Conservation (phyloP, 1,140 invertebrate species). For the Schlechtendalia chinensis region DNA sequence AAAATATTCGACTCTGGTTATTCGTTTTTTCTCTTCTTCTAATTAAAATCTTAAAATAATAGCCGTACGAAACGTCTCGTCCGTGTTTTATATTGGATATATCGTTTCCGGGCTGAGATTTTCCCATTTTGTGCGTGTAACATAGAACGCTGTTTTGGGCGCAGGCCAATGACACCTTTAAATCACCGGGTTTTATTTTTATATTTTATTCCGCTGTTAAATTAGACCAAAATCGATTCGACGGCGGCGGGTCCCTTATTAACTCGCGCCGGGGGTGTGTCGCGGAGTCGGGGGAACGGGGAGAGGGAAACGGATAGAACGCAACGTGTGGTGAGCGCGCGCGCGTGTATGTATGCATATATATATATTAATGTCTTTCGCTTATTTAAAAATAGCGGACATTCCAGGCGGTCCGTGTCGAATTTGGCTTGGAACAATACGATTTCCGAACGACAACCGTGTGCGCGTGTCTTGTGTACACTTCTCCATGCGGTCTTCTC, state of each 20-base stretch:
- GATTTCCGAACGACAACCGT: constrained; percentile 24
- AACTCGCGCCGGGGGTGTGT: not conserved
- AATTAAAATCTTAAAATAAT: constrained; percentile 23
- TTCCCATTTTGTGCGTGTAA: constrained; percentile 18
- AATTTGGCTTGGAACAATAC: constrained; percentile 48
- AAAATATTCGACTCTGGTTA: not conserved
- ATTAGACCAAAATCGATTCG: constrained; percentile 47
- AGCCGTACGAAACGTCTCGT: not conserved
- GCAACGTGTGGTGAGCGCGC: not conserved
- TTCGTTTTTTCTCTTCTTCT: not conserved
- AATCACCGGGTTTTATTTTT: constrained; percentile 49
- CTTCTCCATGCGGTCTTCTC: constrained; percentile 21
- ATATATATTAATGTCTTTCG: constrained; percentile 6
- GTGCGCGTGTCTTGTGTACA: not conserved
- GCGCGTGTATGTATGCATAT: not conserved
- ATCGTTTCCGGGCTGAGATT: constrained; percentile 39
- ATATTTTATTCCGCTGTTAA: constrained; percentile 36
- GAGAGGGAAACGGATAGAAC: not conserved
- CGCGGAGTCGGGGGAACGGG: not conserved
- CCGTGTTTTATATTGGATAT: constrained; percentile 36
- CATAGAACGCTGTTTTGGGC: constrained; percentile 30
- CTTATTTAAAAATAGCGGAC: constrained; percentile 50
- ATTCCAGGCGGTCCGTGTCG: constrained; percentile 49
- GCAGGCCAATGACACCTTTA: constrained; percentile 46
- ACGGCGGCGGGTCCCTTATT: constrained; percentile 38